Conservation (phyloP, 2,113 vertebrate genomes). For the Nycticebus coucang region DNA sequence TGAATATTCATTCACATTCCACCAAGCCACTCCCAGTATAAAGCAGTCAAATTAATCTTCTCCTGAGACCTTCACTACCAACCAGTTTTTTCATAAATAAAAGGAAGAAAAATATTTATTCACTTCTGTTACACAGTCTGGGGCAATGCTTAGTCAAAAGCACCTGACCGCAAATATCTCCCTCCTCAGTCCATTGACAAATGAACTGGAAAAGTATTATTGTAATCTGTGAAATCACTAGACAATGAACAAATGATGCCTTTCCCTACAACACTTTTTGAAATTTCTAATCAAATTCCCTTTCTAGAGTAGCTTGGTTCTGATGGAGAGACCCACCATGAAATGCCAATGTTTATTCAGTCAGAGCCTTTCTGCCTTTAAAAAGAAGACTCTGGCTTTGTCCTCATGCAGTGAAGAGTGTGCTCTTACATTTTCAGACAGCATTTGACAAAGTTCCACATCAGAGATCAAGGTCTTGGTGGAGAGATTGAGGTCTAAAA, state of each 20-base stretch:
- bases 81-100: background rate
- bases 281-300: conserved; percentile 63
- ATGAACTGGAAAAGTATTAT: background rate
- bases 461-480: conserved; percentile 84
- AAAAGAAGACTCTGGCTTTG: conserved; percentile 60
- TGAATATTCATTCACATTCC: conserved; percentile 19
- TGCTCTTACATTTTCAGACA: conserved; percentile 73
- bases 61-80: conserved; percentile 11
- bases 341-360: conserved; percentile 43
- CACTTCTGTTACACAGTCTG: background rate
- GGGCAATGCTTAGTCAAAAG: conserved; percentile 3
- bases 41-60: conserved; percentile 22
- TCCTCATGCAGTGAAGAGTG: conserved; percentile 67
- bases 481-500: conserved; percentile 86
- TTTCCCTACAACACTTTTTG: conserved; percentile 18
- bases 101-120: background rate
- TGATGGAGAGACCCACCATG: conserved; percentile 28
- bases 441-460: conserved; percentile 84
- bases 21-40: background rate
- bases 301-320: conserved; percentile 33
- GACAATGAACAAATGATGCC: conserved; percentile 34
- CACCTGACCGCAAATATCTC: background rate
- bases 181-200: conserved; percentile 37
- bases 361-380: background rate
- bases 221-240: conserved; percentile 48